Base-by-base conservation (phyloP, 2,888 invertebrate species). In the Sesia bembeciformis region DNA sequence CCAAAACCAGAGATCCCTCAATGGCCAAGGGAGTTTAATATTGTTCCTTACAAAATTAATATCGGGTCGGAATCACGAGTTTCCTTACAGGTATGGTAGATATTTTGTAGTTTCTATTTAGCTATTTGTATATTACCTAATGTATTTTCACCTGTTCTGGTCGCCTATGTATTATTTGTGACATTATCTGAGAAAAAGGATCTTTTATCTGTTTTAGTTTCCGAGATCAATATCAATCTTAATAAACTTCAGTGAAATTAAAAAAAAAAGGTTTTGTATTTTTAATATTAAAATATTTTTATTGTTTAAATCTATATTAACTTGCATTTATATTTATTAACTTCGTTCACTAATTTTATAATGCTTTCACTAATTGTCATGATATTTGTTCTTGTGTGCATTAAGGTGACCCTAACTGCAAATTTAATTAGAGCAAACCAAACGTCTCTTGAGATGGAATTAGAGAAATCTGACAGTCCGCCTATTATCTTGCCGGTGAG, bases 381-480 rank as follows among this genome's bases (percentile, higher is more conserved):
- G 2, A 23, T 23, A 23, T 23, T 23, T 23, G 23, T 23, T 23
- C 1, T 23, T 23, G 23, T 23, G 23, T 23, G 23, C 43, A 3
- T 61, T 74, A n/a, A 93, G 93, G 74, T 93, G 2, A 86, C 84
- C 5, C 72, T 93, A 51, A 88, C 84, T 3, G 90, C 92, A 0
- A 92, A 92, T 63, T 67, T 88, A 46, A 72, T 81, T n/a, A 77
- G 91, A 63, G 74, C 76, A 0, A 82, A 84, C 62, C 75, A 81
- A 52, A 90, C 89, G 0, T 75, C 72, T 2, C 65, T 93, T 4
- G 85, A 90, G 58, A 72, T 93, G 39, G 87, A 90, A 56, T 78
- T 93, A 68, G 91, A 92, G 72, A 90, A 91, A 56, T 90, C 91
- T 0, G 90, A 91, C 54, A 87, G 90, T 54, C 87, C 91, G 40